Percentiles rank a stretch among this genome's conserved stretches.
phyloP scores from a whole-genome alignment of 2,113 vertebrate genomes.

The Leptodactylus fuscus region DNA sequence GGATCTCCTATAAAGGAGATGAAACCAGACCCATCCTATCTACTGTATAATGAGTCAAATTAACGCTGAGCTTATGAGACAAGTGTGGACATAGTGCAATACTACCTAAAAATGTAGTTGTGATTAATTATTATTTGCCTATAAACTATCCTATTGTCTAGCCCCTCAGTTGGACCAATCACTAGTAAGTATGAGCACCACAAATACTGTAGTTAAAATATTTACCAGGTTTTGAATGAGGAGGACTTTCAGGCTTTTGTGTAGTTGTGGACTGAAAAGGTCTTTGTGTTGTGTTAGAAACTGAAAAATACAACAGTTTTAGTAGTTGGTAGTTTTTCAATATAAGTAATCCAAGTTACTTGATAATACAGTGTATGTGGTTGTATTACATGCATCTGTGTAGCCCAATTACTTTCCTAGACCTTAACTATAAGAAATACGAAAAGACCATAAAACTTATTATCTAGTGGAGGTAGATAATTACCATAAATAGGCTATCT shows the following conservation, averaged over 20 bases:
- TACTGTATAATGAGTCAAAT: no score
- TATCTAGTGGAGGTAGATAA: no score
- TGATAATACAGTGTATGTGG: background rate
- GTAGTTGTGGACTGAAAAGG: slow-evolving; percentile 64
- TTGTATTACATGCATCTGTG: background rate
- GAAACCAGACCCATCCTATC: background rate
- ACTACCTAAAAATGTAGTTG: no score
- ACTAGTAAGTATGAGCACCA: background rate
- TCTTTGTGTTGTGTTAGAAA: slow-evolving; percentile 63
- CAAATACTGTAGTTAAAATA: background rate
- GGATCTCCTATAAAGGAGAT: background rate
- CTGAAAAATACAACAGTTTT: slow-evolving; percentile 65
- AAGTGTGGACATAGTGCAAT: no score
- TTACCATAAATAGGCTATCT: no score
- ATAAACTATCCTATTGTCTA: no score
- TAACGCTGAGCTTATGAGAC: no score
- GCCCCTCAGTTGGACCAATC: background rate
- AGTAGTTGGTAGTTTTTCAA: background rate
- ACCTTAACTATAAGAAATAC: background rate
- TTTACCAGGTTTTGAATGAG: slow-evolving; percentile 67
- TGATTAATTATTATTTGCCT: no score
- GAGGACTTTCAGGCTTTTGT: slow-evolving; percentile 68
- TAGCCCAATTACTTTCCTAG: background rate
- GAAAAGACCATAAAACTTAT: background rate
- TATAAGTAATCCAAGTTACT: background rate